Percentiles rank a stretch among this genome's conserved stretches.
Evolutionary conservation across 2,888 invertebrate species (phyloP).

Genomic region (Iselma pallidipennis): DNA sequence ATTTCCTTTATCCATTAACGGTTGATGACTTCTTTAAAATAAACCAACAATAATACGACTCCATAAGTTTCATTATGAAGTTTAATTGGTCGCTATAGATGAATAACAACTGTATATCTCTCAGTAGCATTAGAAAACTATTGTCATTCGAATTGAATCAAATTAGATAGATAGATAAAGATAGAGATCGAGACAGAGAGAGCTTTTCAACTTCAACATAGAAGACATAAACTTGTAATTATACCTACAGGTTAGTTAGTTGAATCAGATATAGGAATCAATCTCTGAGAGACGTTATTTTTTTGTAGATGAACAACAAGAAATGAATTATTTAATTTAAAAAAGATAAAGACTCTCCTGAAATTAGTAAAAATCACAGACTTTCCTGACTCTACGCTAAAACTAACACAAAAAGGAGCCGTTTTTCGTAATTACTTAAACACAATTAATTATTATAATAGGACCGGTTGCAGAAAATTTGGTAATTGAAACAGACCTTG

Average conservation of each 20-base stretch:
- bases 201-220: slow-evolving; percentile 26
- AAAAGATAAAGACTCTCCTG: too few relatives aligned
- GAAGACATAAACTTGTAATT: slow-evolving; percentile 31
- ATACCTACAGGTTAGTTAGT: slow-evolving; percentile 31
- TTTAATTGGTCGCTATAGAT: slow-evolving; percentile 31
- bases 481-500: too few relatives aligned
- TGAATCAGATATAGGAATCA: slow-evolving; percentile 27
- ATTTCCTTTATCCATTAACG: neutral
- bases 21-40: neutral
- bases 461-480: too few relatives aligned
- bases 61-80: slow-evolving; percentile 17
- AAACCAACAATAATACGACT: neutral
- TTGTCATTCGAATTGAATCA: slow-evolving; percentile 33
- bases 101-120: slow-evolving; percentile 33
- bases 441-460: too few relatives aligned
- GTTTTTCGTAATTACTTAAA: too few relatives aligned
- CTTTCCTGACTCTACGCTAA: too few relatives aligned
- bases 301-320: neutral
- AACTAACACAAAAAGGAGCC: too few relatives aligned
- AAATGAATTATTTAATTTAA: too few relatives aligned
- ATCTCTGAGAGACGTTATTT: neutral
- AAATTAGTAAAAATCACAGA: too few relatives aligned
- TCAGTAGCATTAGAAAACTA: slow-evolving; percentile 32
- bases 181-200: neutral
- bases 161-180: slow-evolving; percentile 2